These are phyloP conservation scores for Sternarchorhynchus goeldii DNA, from an alignment of 2,797 vertebrate genomes.

Conservation along the genomic window DNA sequence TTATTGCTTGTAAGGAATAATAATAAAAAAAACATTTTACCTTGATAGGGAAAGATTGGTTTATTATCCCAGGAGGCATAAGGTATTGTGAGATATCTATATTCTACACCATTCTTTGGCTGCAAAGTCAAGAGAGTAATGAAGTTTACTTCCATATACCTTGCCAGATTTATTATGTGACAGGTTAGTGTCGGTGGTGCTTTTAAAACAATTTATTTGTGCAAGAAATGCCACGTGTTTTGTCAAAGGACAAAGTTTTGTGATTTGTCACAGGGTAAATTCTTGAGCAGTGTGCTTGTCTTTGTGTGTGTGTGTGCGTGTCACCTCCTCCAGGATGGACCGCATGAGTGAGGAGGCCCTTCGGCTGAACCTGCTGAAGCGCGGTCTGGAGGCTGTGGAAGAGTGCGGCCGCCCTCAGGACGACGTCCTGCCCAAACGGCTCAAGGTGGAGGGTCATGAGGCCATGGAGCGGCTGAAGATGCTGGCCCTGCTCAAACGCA, in stretches of 20 bases:
- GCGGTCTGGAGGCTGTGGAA: slow-evolving; percentile 82
- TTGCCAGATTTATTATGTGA: slow-evolving; percentile 7
- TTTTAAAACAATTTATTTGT: neutral
- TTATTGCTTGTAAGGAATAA: neutral
- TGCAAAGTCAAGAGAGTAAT: neutral
- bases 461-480: slow-evolving; percentile 97
- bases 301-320: slow-evolving; percentile 7
- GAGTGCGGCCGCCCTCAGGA: slow-evolving; percentile 83
- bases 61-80: slow-evolving; percentile 4
- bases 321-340: slow-evolving; percentile 79
- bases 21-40: neutral
- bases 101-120: neutral
- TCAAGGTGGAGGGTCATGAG: slow-evolving; percentile 95
- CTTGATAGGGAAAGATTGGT: neutral
- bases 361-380: slow-evolving; percentile 89
- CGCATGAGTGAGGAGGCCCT: slow-evolving; percentile 92
- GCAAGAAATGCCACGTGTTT: neutral
- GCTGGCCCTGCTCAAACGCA: slow-evolving; percentile 91
- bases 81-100: neutral
- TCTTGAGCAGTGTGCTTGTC: slow-evolving; percentile 10
- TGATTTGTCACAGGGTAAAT: neutral
- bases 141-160: neutral
- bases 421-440: slow-evolving; percentile 87
- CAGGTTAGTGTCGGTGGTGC: neutral
- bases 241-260: neutral